A percentile compares a stretch with the other conserved stretches of the same genome.
Evolutionary conservation across 2,113 vertebrate genomes (phyloP).

Genomic region (Pipra filicauda): DNA sequence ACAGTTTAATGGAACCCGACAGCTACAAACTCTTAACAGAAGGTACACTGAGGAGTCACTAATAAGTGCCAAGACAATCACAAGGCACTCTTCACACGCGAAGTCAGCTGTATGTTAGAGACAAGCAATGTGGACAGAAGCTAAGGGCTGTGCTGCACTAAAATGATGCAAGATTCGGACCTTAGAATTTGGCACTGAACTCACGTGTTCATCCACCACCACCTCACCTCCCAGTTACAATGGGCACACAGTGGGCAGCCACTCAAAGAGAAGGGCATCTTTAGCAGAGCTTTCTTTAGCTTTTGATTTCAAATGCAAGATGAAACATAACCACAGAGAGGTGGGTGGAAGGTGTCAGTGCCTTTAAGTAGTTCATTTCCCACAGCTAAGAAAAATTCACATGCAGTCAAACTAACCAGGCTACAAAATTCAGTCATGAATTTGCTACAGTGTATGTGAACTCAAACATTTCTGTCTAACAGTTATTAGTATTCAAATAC

Average conservation of each 20-base stretch:
- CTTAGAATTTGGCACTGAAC: not conserved
- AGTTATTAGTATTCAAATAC: not conserved
- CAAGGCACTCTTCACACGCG: not conserved
- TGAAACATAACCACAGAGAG: not conserved
- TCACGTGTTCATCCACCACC: not conserved
- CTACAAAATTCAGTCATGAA: not conserved
- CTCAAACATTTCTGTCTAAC: not conserved
- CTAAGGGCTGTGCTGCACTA: not conserved
- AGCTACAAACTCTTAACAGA: constrained; percentile 31
- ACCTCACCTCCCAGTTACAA: not conserved
- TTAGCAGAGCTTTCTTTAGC: not conserved
- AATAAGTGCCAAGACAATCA: constrained; percentile 26
- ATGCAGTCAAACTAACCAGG: not conserved
- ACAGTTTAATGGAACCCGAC: not conserved
- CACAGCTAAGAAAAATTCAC: not conserved
- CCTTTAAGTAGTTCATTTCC: not conserved
- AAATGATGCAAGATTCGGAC: not conserved
- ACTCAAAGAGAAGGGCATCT: not conserved
- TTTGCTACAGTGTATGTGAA: not conserved
- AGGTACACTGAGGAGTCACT: constrained; percentile 6
- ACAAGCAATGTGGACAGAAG: not conserved
- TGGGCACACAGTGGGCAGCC: not conserved
- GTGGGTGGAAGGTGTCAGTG: constrained; percentile 4
- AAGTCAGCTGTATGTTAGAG: not conserved
- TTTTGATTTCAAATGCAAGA: constrained; percentile 12